Base-by-base conservation (phyloP, 2,113 vertebrate genomes). In the Hiodon tergisus region DNA sequence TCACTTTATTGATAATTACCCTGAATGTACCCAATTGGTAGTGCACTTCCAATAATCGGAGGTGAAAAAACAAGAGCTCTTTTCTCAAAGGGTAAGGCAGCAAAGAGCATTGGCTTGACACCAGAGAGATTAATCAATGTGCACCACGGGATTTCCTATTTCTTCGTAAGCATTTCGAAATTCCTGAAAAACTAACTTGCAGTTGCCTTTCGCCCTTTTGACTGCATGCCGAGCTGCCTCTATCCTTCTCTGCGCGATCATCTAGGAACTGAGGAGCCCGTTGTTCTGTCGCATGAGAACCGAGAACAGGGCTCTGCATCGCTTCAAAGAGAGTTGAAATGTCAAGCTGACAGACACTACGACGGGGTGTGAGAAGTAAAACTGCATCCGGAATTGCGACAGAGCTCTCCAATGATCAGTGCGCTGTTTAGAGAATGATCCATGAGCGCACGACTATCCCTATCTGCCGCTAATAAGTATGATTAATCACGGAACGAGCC, bases 211-310 rank as follows among this genome's bases (percentile, higher is more conserved):
- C n/a, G 5, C 63, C 66, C 69, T 31, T 77, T 77, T 81, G 61
- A 79, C 77, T 51, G 46, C 11, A 10, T 76, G 72, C 79, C 78
- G 80, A 76, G 65, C 62, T 16, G 72, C 70, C 77, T 53, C 58
- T 82, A 71, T 74, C 75, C 52, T 69, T 2, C 70, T 47, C 72
- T 52, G 71, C 55, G 78, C 67, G 76, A 75, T 70, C 74, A 58
- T 50, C 76, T n/a, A 52, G 51, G 50, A 51, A 69, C 78, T 69
- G 63, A 74, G 13, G 6, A 17, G 73, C 60, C 50, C 6, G 55
- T 55, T 73, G 72, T 73, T 67, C 75, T 9, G 9, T 16, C 53
- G 74, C 3, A 11, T 61, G 59, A 78, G 57, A 54, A 2, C 48
- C 63, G 60, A 52, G 5, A 66, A 59, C n/a, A 10, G 50, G 54